phyloP scores from a whole-genome alignment of 2,797 vertebrate species.

The Hydrolagus colliei region DNA sequence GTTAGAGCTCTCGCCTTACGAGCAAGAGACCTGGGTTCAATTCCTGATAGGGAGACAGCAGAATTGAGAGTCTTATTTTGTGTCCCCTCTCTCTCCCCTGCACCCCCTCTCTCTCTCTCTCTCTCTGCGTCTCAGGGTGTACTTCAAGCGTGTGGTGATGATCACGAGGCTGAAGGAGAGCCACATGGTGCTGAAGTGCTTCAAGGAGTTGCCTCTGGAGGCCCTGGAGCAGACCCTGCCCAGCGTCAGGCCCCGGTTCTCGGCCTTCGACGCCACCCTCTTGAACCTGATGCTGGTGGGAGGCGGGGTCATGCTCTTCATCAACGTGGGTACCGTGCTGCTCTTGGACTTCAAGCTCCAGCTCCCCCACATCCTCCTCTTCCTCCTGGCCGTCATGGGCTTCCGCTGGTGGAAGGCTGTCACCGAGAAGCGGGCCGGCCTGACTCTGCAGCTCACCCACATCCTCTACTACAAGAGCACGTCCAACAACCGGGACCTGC shows the following conservation, averaged over 20 bases:
- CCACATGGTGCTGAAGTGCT: conserved; percentile 53
- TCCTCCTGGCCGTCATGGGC: conserved; percentile 49
- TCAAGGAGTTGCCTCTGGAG: conserved; percentile 54
- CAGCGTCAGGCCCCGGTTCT: conserved; percentile 45
- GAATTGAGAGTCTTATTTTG: no score
- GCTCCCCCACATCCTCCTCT: conserved; percentile 46
- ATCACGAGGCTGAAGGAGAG: conserved; percentile 42
- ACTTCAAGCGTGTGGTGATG: conserved; percentile 53
- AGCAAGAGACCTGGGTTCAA: no score
- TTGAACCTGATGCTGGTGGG: conserved; percentile 46
- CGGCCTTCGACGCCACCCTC: conserved; percentile 44
- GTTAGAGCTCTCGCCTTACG: no score
- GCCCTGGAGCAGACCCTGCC: conserved; percentile 54
- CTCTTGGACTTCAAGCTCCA: conserved; percentile 50
- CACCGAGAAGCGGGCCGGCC: conserved; percentile 45
- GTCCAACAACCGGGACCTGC: conserved; percentile 54
- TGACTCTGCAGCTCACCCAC: conserved; percentile 51
- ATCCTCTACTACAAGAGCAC: conserved; percentile 55
- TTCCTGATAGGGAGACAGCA: no score
- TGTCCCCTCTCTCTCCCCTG: no score
- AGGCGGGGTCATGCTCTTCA: conserved; percentile 46
- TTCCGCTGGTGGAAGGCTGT: conserved; percentile 50
- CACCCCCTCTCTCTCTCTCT: background rate
- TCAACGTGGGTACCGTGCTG: conserved; percentile 55
- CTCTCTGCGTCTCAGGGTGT: conserved; percentile 40